A percentile compares a stretch with the other conserved stretches of the same genome.
These are phyloP conservation scores for Pyxicephalus adspersus DNA, from an alignment of 2,113 vertebrate species.

Conservation along the genomic window DNA sequence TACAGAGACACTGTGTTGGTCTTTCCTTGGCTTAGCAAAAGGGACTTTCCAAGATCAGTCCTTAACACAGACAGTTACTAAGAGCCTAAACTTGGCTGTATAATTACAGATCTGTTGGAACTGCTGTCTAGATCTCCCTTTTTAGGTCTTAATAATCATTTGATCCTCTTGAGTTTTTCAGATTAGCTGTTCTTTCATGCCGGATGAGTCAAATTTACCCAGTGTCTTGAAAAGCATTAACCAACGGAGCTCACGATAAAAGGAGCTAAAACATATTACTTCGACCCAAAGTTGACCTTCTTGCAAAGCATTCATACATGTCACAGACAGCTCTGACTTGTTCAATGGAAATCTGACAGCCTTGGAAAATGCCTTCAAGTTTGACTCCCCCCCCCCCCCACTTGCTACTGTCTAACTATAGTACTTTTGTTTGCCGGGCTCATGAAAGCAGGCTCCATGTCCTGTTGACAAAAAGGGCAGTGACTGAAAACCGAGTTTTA, in stretches of 20 bases:
- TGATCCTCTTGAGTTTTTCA: constrained; percentile 45
- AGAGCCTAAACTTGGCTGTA: constrained; percentile 7
- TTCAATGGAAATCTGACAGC: constrained; percentile 56
- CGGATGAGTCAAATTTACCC: constrained; percentile 60
- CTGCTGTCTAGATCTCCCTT: constrained; percentile 25
- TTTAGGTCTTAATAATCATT: constrained; percentile 49
- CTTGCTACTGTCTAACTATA: constrained; percentile 53
- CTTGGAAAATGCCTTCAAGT: constrained; percentile 56
- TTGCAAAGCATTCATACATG: constrained; percentile 54
- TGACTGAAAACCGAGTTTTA: constrained; percentile 54
- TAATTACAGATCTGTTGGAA: constrained; percentile 40
- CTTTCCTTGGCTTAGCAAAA: not conserved
- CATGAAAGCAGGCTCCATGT: constrained; percentile 59
- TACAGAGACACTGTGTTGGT: not conserved
- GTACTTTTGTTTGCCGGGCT: constrained; percentile 59
- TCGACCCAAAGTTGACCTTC: constrained; percentile 53
- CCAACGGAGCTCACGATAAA: constrained; percentile 54
- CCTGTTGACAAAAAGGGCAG: constrained; percentile 62
- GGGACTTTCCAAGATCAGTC: constrained; percentile 36
- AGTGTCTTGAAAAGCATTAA: constrained; percentile 60
- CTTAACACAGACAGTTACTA: constrained; percentile 4
- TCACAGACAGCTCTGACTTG: constrained; percentile 52
- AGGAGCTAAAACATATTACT: constrained; percentile 55
- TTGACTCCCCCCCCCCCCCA: not conserved
- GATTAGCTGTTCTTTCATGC: constrained; percentile 66